Evolutionary conservation across 53 echinoderm and acorn worm species (phyloP), one percentile per base, ranked within the genome.

Genomic region (Luidia sarsii): DNA sequence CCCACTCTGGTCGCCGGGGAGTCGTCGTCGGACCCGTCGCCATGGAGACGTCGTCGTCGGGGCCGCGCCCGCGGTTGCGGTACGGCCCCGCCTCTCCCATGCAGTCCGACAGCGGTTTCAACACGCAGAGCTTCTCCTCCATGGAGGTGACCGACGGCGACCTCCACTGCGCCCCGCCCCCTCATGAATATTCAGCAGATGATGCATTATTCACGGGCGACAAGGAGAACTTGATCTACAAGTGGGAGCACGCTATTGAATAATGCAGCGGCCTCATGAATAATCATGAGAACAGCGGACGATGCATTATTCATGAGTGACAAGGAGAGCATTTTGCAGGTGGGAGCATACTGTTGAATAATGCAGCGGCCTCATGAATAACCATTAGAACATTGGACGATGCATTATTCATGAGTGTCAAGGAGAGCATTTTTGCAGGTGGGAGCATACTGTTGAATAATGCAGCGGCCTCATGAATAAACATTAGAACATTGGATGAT

Each of bases 81-180:
- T 34, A 49, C 29, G 64, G 65, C 35, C 34, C 63, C 21, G 53
- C 21, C 16, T 62, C 50, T 1, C 59, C 60, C 6, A 70, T 70
- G 71, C 70, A 70, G 28, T 72, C 85, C 15, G 92, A 95, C 41
- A 95, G 92, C 68, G 95, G 95, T 15, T 86, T 89, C 65, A 89
- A 87, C 65, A 87, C 91, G 20, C 56, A 90, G 13, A 89, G 91
- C 80, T 65, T 82, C 39, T 71, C 89, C 33, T 68, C 75, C 60
- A 83, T 75, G 27, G 87, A 74, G 37, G 59, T 77, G 15, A 77
- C 83, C 2, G 82, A 87, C 31, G 51, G 49, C 36, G 87, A 87
- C 10, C 67, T 49, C 50, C 27, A 5, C 24, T 64, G 73, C 15
- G 38, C 18, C 9, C 29, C 46, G 77, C 77, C 27, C 20, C 18